phyloP scores from a whole-genome alignment of 2,113 vertebrate genomes.

The Aldabrachelys gigantea region DNA sequence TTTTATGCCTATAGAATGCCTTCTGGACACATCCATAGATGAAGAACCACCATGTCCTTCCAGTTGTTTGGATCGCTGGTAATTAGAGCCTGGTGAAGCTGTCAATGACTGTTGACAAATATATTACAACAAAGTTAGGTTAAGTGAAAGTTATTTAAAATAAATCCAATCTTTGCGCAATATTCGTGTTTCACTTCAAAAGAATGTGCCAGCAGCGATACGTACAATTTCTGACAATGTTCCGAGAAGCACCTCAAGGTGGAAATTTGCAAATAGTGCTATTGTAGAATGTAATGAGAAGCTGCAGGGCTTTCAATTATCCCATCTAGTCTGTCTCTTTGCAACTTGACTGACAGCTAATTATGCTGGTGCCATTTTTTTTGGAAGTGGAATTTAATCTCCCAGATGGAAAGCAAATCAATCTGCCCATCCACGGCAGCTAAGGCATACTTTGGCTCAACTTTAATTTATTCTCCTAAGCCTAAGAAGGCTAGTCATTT shows the following conservation, averaged over 20 bases:
- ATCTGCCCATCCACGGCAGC: conserved; percentile 87
- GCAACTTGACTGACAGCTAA: conserved; percentile 86
- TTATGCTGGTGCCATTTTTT: conserved; percentile 82
- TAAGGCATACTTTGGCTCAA: conserved; percentile 85
- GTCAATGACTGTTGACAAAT: conserved; percentile 65
- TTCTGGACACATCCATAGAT: neutral
- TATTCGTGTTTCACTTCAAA: conserved; percentile 28
- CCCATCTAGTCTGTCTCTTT: conserved; percentile 64
- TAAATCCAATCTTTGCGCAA: conserved; percentile 28
- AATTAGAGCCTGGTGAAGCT: conserved; percentile 54
- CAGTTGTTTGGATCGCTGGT: conserved; percentile 23
- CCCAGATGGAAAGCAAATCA: conserved; percentile 95
- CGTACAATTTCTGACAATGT: neutral
- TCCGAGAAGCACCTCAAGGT: conserved; percentile 68
- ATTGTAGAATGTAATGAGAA: conserved; percentile 77
- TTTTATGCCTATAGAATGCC: conserved; percentile 3
- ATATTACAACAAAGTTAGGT: conserved; percentile 35
- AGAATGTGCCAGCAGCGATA: conserved; percentile 41
- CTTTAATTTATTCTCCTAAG: conserved; percentile 95
- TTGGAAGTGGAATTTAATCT: conserved; percentile 88
- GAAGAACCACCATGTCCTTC: neutral
- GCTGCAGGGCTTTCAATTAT: conserved; percentile 84
- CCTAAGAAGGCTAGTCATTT: conserved; percentile 83
- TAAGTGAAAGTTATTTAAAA: conserved; percentile 55
- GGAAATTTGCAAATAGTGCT: conserved; percentile 74